Base-by-base conservation (phyloP, 2,113 vertebrate species). In the Xyrauchen texanus region DNA sequence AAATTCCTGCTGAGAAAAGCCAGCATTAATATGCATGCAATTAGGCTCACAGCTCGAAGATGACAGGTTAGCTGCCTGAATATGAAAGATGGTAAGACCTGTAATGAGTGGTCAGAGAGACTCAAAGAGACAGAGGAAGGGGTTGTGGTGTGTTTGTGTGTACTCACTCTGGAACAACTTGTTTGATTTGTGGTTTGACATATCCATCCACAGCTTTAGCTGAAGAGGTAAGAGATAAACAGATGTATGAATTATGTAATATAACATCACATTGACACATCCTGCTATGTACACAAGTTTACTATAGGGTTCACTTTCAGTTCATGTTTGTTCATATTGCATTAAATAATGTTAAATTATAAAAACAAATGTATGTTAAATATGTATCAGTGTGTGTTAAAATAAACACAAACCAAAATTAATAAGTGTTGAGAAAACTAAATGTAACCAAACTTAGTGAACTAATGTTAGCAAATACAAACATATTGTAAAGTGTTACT, bases 141-240 rank as follows among this genome's bases (percentile, higher is more conserved):
- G 21, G 21, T 34, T 34, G n/a, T n/a, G n/a, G n/a, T 11, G 8
- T 45, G 51, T 42, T 34, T 7, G 13, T 8, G 62, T 66, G 83
- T 7, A 96, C 97, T 98, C 92, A 99, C 98, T 98, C 97, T 63
- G 98, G 98, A 73, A 99, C 98, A 80, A 99, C 97, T 91, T 99
- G 98, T 89, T 97, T 98, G 90, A 99, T 99, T 90, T 97, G 97
- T 0, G 97, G 97, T 86, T 99, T 99, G 91, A 99, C 97, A 0
- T 99, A 99, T 52, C 98, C 97, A 0, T 98, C 98, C 83, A 95
- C 94, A 0, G 94, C 95, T 93, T 98, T 98, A 51, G 95, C 97
- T 98, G 82, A 45, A 88, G 53, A 65, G 78, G 63, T 77, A 73
- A 86, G 64, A 85, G 55, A 80, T 61, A 80, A 45, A 77, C 45